Conservation (phyloP, 2,113 vertebrate genomes). For the Nanorana parkeri region DNA sequence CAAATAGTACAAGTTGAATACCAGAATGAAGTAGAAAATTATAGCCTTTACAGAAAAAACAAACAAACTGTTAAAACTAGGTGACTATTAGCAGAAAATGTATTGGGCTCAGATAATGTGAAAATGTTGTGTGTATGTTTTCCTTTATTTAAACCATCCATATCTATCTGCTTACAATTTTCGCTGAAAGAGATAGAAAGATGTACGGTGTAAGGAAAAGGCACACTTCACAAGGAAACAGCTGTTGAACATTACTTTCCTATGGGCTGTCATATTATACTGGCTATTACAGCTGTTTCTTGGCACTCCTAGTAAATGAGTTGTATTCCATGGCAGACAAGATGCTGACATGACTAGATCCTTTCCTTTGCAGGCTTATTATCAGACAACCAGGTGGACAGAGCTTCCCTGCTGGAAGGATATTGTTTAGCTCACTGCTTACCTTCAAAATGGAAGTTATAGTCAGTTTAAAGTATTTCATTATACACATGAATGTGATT, state of each 20-base stretch:
- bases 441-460: constrained; percentile 45
- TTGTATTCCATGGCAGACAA: constrained; percentile 60
- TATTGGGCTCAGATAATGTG: background rate
- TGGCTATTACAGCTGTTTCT: constrained; percentile 67
- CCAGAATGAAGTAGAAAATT: background rate
- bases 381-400: constrained; percentile 63
- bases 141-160: background rate
- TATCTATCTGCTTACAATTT: constrained; percentile 4
- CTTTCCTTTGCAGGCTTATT: constrained; percentile 65
- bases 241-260: constrained; percentile 65
- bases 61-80: background rate
- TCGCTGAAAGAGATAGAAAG: background rate
- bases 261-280: constrained; percentile 58
- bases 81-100: background rate
- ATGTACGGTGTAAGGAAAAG: constrained; percentile 35
- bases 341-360: constrained; percentile 73
- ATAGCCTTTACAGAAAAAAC: background rate
- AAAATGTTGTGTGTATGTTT: constrained; percentile 10
- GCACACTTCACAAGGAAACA: constrained; percentile 59
- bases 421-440: constrained; percentile 61
- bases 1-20: background rate
- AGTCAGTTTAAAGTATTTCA: no score
- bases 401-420: constrained; percentile 63
- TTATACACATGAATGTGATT: no score
- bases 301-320: constrained; percentile 65